These are phyloP conservation scores for Lycopodina hypogea DNA, from an alignment of 37 sponge, comb jelly and placozoan species.

Conservation along the genomic window DNA sequence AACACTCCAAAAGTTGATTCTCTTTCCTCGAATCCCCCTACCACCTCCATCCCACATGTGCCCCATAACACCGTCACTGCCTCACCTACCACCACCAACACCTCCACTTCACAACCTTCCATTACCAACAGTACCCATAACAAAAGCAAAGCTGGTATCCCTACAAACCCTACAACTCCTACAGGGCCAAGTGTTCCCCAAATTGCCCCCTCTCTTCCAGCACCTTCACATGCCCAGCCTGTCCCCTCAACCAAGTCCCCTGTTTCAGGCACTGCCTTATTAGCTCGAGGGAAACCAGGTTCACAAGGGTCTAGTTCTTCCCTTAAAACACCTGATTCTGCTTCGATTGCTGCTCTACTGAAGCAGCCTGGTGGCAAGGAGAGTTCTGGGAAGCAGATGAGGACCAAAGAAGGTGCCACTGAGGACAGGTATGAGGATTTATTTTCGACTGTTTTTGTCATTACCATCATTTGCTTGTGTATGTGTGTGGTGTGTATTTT, in stretches of 20 bases:
- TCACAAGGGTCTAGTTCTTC: not conserved
- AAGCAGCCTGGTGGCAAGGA: not conserved
- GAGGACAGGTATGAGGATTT: slow-evolving; percentile 1
- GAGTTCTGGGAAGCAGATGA: slow-evolving; percentile 1
- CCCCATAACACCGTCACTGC: not conserved
- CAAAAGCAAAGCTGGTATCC: not conserved
- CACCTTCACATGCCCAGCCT: slow-evolving; percentile 5
- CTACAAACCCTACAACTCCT: not conserved
- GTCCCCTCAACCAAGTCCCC: not conserved
- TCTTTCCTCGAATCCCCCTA: not conserved
- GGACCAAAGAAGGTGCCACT: not conserved
- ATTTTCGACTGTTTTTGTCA: not conserved
- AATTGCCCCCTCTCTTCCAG: not conserved
- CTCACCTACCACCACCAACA: not conserved
- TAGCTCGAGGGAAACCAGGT: too few species aligned
- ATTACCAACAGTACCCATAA: not conserved
- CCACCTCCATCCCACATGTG: not conserved
- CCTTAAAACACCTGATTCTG: not conserved
- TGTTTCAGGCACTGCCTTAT: not conserved
- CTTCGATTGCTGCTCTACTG: too few species aligned
- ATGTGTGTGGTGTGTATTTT: too few species aligned
- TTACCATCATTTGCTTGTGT: too few species aligned
- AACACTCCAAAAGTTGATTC: too few species aligned
- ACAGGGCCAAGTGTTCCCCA: not conserved
- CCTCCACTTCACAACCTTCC: too few species aligned